Percentiles rank a stretch among this genome's conserved stretches.
These are phyloP conservation scores for Trichosurus vulpecula DNA, from an alignment of 2,797 vertebrate species.

Conservation along the genomic window DNA sequence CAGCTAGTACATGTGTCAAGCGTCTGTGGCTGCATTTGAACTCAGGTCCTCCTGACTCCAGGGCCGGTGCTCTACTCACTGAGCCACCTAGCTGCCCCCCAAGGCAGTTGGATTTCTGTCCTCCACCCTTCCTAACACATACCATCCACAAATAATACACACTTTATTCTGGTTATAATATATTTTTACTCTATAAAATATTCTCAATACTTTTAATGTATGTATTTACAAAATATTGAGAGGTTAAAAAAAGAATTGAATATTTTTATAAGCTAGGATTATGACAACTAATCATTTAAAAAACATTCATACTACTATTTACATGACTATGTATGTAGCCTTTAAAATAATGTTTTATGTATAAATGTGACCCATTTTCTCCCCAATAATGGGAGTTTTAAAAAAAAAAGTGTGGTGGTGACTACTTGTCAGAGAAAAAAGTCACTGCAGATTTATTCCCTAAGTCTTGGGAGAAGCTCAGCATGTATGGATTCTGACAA, in stretches of 20 bases:
- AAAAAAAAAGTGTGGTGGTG: rapidly evolving
- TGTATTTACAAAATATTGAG: background rate
- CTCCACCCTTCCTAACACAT: rapidly evolving
- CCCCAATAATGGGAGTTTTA: background rate
- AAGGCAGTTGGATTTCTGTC: background rate
- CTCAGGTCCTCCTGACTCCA: too few relatives aligned
- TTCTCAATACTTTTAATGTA: background rate
- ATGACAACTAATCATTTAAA: background rate
- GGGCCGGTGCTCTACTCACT: too few relatives aligned
- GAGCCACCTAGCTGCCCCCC: too few relatives aligned
- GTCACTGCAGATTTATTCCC: background rate
- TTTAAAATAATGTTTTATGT: background rate
- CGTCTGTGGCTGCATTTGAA: too few relatives aligned
- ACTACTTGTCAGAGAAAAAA: background rate
- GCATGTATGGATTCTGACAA: background rate
- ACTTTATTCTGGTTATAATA: background rate
- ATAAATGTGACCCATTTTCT: background rate
- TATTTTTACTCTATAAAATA: background rate
- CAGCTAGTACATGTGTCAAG: too few relatives aligned
- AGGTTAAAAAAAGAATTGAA: background rate
- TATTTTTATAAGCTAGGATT: background rate
- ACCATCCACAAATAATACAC: background rate
- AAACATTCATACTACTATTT: background rate
- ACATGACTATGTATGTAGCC: background rate
- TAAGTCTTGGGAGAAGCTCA: background rate